Evolutionary conservation across 2,888 invertebrate genomes (phyloP), one percentile per base, ranked within the genome.

Genomic region (Tenodera sinensis): DNA sequence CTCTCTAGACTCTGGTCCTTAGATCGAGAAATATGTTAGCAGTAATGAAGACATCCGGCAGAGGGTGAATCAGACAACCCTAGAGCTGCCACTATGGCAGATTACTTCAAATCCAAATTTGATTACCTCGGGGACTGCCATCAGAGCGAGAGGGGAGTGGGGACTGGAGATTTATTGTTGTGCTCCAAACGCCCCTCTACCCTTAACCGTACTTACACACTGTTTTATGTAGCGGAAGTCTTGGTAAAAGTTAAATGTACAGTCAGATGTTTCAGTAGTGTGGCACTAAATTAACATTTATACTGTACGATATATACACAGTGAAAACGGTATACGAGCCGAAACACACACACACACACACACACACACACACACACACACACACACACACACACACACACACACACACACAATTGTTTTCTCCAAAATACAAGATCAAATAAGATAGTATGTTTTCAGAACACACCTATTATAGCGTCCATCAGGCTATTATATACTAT

Each of bases 51-150:
- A 71, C 54, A 71, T 71, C 20, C 54, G 54, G 20, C 20, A 20
- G 54, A 25, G 54, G 54, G 54, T 71, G 54, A 71, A 71, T 71
- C 54, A 71, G 54, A 25, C 54, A 71, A 71, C 54, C 54, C 54
- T 71, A 20, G 82, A 47, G 83, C 88, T 71, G 71, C 83, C 89
- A 90, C 90, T 90, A 90, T 89, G 89, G 83, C 81, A 88, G 90
- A 90, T 91, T 91, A 91, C 90, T 90, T 89, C 91, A 91, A 92
- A 92, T 92, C 91, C 91, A 92, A 93, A 93, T 93, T 92, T 92
- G 92, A 93, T 93, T 93, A 92, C 92, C 92, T 92, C 91, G 91
- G 91, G 91, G 91, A 90, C 84, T 83, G 54, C 54, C 54, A 71
- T 20, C 25, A 15, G 25, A 71, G 54, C 3, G 54, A 71, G 54